A percentile compares a stretch with the other conserved stretches of the same genome.
phyloP scores from a whole-genome alignment of 2,797 vertebrate genomes.

The Agapornis canus region DNA sequence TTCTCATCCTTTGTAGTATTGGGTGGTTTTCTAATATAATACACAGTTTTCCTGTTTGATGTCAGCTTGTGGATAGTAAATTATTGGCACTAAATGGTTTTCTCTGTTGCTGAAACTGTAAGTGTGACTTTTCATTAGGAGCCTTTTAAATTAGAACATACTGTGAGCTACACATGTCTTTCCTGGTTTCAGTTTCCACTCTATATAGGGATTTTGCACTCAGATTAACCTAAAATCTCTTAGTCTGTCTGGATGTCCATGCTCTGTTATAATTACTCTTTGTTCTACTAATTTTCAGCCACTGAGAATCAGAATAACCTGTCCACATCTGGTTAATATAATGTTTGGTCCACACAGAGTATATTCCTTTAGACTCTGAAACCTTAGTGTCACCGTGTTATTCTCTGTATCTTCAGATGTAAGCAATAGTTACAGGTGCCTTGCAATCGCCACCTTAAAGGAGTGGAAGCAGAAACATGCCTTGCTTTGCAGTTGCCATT shows the following conservation, averaged over 20 bases:
- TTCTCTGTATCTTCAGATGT: background rate
- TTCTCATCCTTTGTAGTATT: background rate
- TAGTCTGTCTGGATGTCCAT: fast-evolving
- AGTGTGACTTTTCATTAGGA: background rate
- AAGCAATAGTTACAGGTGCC: background rate
- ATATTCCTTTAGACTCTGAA: background rate
- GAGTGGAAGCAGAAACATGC: background rate
- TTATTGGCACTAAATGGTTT: background rate
- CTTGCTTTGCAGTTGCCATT: background rate
- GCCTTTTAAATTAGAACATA: background rate
- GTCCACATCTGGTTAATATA: background rate
- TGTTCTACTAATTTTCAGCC: background rate
- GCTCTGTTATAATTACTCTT: background rate
- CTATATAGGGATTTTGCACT: background rate
- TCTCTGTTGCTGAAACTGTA: background rate
- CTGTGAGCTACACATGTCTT: background rate
- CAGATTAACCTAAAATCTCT: background rate
- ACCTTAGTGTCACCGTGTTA: background rate
- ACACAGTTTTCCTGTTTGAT: background rate
- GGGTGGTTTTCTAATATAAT: background rate
- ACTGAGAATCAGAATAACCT: background rate
- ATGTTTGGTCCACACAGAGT: background rate
- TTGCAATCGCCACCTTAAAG: background rate
- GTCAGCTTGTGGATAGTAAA: background rate
- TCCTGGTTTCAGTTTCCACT: background rate